Base-by-base conservation (phyloP, 2,797 vertebrate species). In the Botia almorhae region DNA sequence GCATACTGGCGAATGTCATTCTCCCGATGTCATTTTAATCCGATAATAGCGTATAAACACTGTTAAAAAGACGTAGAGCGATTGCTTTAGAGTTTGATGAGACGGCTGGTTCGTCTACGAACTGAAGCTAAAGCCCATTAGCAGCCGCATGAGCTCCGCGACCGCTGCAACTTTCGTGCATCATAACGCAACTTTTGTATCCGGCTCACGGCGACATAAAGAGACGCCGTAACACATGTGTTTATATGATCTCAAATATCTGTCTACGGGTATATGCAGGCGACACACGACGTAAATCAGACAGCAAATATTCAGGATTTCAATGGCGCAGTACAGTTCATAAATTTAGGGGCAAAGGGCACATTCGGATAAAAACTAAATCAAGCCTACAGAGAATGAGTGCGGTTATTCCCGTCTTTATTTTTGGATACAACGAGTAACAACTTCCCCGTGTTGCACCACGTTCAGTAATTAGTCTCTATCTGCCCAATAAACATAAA, bases 261-360 rank as follows among this genome's bases (percentile, higher is more conserved):
- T 58, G 6, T 16, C 3, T 8, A 17, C 10, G 26, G 16, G 29
- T 39, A 0, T 2, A 8, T 13, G 7, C 19, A 1, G 11, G 48
- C 19, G 19, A 16, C 69, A 65, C 53, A 17, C 72, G 56, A 61
- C 48, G 2, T 0, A 16, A 7, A 23, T 19, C 21, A 14, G 39
- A 14, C 12, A 33, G 8, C 19, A 10, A 13, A 70, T 26, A 56
- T 46, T 26, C 65, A 61, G 77, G 63, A 55, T 13, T 63, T 76
- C 33, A 77, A 77, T 83, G 84, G 81, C 83, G 82, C 72, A 82
- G 70, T 16, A 19, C 17, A 67, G 75, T 79, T 65, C 12, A 14
- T 33, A 69, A 56, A 76, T 69, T 76, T 51, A 63, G 55, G 83
- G 86, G 86, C 82, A 85, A 87, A 85, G 88, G 81, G 73, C 83